A percentile compares a stretch with the other conserved stretches of the same genome.
These are phyloP conservation scores for Akabosia matsudoensis DNA, from an alignment of 1,140 invertebrate genomes.

Conservation along the genomic window DNA sequence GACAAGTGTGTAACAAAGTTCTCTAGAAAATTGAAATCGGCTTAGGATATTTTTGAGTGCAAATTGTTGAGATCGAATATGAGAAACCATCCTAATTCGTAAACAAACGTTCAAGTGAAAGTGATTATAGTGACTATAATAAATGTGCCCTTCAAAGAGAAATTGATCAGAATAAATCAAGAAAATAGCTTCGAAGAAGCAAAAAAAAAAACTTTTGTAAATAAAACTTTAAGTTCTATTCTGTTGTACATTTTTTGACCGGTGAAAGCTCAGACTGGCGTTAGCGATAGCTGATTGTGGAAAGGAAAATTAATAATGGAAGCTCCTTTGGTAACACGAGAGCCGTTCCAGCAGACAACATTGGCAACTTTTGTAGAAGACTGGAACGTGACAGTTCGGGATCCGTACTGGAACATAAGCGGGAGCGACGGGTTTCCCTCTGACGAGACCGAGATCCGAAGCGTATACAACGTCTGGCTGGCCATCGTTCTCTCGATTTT, in stretches of 20 bases:
- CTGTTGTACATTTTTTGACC: background rate
- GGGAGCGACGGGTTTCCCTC: background rate
- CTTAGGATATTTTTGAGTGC: no score
- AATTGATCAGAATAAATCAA: no score
- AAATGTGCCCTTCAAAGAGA: no score
- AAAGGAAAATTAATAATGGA: slow-evolving; percentile 5
- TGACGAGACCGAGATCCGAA: background rate
- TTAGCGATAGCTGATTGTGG: background rate
- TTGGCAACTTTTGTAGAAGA: slow-evolving; percentile 1
- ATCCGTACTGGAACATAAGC: background rate
- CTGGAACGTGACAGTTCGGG: background rate
- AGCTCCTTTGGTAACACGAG: background rate
- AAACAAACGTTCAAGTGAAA: no score
- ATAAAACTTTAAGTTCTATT: no score
- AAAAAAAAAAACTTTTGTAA: no score
- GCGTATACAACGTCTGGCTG: slow-evolving; percentile 53
- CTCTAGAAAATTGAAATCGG: no score
- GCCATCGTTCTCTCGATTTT: slow-evolving; percentile 59
- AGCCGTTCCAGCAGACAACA: background rate
- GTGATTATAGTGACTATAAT: no score
- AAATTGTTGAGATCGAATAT: no score
- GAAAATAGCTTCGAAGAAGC: no score
- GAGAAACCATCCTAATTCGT: no score
- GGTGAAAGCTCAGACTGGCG: background rate
- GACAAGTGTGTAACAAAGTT: no score